Evolutionary conservation across 2,888 invertebrate species (phyloP).

Genomic region (Callosobruchus maculatus): DNA sequence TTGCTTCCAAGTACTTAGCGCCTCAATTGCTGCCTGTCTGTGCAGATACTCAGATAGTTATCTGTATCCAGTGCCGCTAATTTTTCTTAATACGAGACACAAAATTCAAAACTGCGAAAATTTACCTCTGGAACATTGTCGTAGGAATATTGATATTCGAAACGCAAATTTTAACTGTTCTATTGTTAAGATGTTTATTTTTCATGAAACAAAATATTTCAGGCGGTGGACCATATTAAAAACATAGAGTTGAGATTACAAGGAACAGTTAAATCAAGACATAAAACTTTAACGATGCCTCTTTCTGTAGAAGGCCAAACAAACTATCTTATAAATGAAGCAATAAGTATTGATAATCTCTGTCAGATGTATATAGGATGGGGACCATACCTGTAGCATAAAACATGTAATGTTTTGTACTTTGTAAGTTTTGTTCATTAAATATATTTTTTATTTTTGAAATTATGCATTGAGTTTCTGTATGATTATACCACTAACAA

Average conservation of each 20-base stretch:
- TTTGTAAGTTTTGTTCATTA: not conserved
- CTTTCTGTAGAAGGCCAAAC: constrained; percentile 94
- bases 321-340: constrained; percentile 86
- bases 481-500: too few relatives aligned
- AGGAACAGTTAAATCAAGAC: constrained; percentile 66
- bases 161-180: too few relatives aligned
- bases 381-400: constrained; percentile 75
- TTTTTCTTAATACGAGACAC: too few relatives aligned
- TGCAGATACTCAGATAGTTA: too few relatives aligned
- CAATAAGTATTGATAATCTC: constrained; percentile 82
- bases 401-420: not conserved
- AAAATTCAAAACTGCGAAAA: too few relatives aligned
- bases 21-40: too few relatives aligned
- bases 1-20: too few relatives aligned
- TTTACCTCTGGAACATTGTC: too few relatives aligned
- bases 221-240: constrained; percentile 77
- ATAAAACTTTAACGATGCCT: constrained; percentile 59
- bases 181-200: too few relatives aligned
- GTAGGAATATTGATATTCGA: too few relatives aligned
- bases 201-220: constrained; percentile 34
- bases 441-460: not conserved
- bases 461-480: too few relatives aligned
- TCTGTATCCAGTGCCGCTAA: too few relatives aligned
- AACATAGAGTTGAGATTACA: constrained; percentile 83
- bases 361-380: constrained; percentile 97